Base-by-base conservation (phyloP, 2,797 vertebrate genomes). In the Zonotrichia albicollis region DNA sequence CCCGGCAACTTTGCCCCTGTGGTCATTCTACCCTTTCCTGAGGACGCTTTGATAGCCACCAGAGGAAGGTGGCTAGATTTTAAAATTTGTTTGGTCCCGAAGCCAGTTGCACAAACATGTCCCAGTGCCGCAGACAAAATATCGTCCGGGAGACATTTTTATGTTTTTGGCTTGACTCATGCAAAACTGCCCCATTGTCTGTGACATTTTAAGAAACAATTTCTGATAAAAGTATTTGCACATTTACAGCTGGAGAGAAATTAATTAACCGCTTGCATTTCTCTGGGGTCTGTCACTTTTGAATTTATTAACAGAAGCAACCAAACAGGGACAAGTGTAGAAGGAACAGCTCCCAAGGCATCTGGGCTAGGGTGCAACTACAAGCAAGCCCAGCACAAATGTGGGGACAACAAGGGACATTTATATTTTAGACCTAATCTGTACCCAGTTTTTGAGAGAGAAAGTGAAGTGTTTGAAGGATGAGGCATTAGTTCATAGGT, bases 181-280 rank as follows among this genome's bases (percentile, higher is more conserved):
- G n/a, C 70, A 80, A 87, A 96, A 91, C 68, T 30, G 65, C 76
- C 38, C 71, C 51, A 83, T 92, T 91, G 89, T 89, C 81, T 80
- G 61, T 93, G 92, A 93, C 94, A 89, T 93, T 96, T 96, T 62
- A 58, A 74, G 84, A 89, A 90, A 75, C 57, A 68, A 89, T 89
- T 61, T 84, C 68, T 85, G 94, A 96, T 93, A 95, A 95, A 96
- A 96, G 61, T 58, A 80, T 80, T 93, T 2, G 0, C 76, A 80
- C 54, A 65, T 87, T 93, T 96, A 57, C 72, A 80, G 42, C 89
- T 89, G 84, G 57, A 89, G 76, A 89, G 50, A 94, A 92, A 90
- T 26, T 45, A 82, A 81, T 79, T 84, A 76, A n/a, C 18, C 0
- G 3, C 43, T 80, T 81, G 57, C 30, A 29, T 87, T 95, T 94